Conservation (phyloP, 2,888 invertebrate genomes). For the Dexiosoma caninum region DNA sequence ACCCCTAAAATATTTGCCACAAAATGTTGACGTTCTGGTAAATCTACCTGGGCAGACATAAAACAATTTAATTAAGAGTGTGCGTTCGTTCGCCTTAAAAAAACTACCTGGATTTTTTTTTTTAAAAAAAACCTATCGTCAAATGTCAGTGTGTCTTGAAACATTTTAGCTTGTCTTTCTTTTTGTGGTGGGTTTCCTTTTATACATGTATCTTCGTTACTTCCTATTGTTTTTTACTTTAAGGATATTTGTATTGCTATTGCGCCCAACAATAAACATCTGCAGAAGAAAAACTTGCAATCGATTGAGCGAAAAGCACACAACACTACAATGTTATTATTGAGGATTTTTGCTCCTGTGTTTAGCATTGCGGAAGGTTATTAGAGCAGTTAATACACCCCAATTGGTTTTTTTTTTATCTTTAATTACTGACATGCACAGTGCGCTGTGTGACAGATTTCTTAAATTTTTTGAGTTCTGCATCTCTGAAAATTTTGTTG, state of each 20-base stretch:
- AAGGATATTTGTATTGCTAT: neutral
- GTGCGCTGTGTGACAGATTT: neutral
- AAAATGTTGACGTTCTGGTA: too few relatives aligned
- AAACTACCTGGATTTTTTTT: conserved; percentile 14
- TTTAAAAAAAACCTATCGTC: neutral
- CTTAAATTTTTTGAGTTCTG: neutral
- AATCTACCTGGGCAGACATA: too few relatives aligned
- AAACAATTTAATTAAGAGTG: conserved; percentile 14
- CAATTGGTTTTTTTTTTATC: neutral
- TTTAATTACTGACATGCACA: neutral
- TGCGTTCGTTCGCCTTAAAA: neutral
- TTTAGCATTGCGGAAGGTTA: neutral
- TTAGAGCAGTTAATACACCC: neutral
- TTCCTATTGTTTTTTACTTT: neutral
- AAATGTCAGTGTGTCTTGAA: neutral
- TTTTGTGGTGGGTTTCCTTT: conserved; percentile 7
- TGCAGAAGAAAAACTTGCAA: neutral
- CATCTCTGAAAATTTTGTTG: too few relatives aligned
- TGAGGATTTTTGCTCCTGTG: neutral
- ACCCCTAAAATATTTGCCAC: too few relatives aligned
- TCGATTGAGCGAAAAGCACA: neutral
- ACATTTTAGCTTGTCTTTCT: neutral
- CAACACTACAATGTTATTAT: too few relatives aligned
- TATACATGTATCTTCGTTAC: neutral
- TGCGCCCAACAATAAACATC: neutral